Conservation (phyloP, 2,113 vertebrate genomes). For the Australoheros scitulus region DNA sequence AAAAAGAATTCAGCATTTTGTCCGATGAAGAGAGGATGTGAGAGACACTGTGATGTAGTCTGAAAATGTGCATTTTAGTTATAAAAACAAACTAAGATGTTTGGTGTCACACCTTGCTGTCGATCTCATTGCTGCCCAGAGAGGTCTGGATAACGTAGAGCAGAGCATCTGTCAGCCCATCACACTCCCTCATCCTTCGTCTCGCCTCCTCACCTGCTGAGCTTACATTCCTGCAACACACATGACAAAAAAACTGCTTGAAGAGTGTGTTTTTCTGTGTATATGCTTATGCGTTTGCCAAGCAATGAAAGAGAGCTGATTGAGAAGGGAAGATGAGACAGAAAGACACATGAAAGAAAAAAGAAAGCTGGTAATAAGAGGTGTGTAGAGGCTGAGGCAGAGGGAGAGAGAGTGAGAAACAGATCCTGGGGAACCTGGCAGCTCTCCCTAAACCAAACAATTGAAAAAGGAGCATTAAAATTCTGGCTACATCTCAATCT, state of each 20-base stretch:
- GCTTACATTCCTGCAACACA: constrained; percentile 93
- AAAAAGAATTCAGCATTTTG: not conserved
- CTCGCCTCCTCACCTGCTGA: constrained; percentile 98
- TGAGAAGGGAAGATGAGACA: constrained; percentile 35
- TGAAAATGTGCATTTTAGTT: constrained; percentile 4
- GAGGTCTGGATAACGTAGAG: constrained; percentile 98
- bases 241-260: constrained; percentile 8
- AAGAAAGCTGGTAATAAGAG: constrained; percentile 9
- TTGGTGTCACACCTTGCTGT: constrained; percentile 92
- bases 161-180: constrained; percentile 96
- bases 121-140: constrained; percentile 97
- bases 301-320: constrained; percentile 28
- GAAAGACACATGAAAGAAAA: constrained; percentile 31
- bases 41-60: not conserved
- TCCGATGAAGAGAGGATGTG: not conserved
- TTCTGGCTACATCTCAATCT: constrained; percentile 66
- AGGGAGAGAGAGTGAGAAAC: constrained; percentile 6
- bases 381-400: not conserved
- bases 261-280: not conserved
- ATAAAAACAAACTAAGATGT: not conserved
- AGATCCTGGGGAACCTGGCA: constrained; percentile 50
- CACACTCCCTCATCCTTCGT: constrained; percentile 96
- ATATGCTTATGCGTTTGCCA: constrained; percentile 13
- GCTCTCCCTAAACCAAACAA: constrained; percentile 56
- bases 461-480: constrained; percentile 64